These are phyloP conservation scores for Hiodon alosoides DNA, from an alignment of 2,113 vertebrate species.

Conservation along the genomic window DNA sequence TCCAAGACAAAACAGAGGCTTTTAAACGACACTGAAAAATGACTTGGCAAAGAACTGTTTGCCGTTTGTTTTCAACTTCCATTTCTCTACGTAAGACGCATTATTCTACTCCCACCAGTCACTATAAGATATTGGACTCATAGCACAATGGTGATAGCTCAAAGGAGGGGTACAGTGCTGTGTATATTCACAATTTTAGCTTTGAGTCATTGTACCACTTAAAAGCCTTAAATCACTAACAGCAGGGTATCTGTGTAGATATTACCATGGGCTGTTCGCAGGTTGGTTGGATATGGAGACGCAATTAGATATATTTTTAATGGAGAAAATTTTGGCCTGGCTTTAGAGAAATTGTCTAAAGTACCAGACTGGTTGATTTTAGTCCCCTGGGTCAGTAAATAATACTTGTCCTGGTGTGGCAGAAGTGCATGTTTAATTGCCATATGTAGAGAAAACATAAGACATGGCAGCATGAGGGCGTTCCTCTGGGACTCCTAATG, in stretches of 20 bases:
- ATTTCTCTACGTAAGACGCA: slow-evolving; percentile 44
- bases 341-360: not conserved
- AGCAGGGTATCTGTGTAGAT: not conserved
- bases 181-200: not conserved
- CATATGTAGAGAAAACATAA: not conserved
- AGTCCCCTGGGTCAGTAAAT: too few relatives aligned
- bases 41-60: slow-evolving; percentile 39
- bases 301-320: not conserved
- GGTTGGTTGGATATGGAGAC: not conserved
- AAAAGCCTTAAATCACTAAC: not conserved
- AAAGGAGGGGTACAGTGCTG: not conserved
- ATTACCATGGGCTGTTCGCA: not conserved
- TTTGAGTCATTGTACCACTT: not conserved
- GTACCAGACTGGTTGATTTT: too few relatives aligned
- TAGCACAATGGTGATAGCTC: slow-evolving; percentile 17
- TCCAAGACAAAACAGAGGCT: slow-evolving; percentile 47
- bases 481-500: not conserved
- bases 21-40: slow-evolving; percentile 52
- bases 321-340: not conserved
- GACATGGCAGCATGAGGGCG: not conserved
- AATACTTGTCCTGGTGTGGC: too few relatives aligned
- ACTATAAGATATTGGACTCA: slow-evolving; percentile 37
- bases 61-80: slow-evolving; percentile 40
- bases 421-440: not conserved
- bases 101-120: slow-evolving; percentile 31